These are phyloP conservation scores for Caradrina clavipalpis DNA, from an alignment of 2,888 invertebrate genomes.

Conservation along the genomic window DNA sequence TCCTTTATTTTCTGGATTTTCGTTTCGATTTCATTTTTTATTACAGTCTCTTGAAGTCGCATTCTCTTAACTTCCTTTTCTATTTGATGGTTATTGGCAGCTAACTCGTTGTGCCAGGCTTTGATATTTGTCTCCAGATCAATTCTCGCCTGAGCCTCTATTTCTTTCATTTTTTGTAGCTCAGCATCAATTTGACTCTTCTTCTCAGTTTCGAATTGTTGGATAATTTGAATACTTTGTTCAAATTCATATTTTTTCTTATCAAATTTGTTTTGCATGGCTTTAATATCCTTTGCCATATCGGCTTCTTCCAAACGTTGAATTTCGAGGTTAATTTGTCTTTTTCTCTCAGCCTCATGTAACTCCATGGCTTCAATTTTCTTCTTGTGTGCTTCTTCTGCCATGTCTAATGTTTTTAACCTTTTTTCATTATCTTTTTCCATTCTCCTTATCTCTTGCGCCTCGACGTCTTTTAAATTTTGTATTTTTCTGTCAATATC, in stretches of 20 bases:
- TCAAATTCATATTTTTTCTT: constrained; percentile 15
- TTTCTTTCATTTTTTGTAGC: constrained; percentile 22
- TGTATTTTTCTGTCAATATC: constrained; percentile 26
- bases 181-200: constrained; percentile 12
- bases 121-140: constrained; percentile 16
- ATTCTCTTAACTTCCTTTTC: constrained; percentile 16
- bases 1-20: constrained; percentile 23
- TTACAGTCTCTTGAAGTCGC: constrained; percentile 6
- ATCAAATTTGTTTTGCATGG: constrained; percentile 1
- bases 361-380: constrained; percentile 8
- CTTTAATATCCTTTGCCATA: not conserved
- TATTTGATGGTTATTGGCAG: constrained; percentile 2
- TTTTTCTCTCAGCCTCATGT: constrained; percentile 8
- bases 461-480: constrained; percentile 12
- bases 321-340: constrained; percentile 19
- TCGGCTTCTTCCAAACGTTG: constrained; percentile 9
- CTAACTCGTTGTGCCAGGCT: constrained; percentile 17
- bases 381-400: constrained; percentile 3
- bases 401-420: constrained; percentile 8
- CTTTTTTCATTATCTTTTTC: constrained; percentile 17
- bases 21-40: constrained; percentile 12
- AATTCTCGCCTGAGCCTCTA: constrained; percentile 11
- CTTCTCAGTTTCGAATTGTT: constrained; percentile 10
- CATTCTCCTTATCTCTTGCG: not conserved
- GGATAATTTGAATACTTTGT: constrained; percentile 2